Base-by-base conservation (phyloP, 2,113 vertebrate species). In the Dendropsophus ebraccatus region DNA sequence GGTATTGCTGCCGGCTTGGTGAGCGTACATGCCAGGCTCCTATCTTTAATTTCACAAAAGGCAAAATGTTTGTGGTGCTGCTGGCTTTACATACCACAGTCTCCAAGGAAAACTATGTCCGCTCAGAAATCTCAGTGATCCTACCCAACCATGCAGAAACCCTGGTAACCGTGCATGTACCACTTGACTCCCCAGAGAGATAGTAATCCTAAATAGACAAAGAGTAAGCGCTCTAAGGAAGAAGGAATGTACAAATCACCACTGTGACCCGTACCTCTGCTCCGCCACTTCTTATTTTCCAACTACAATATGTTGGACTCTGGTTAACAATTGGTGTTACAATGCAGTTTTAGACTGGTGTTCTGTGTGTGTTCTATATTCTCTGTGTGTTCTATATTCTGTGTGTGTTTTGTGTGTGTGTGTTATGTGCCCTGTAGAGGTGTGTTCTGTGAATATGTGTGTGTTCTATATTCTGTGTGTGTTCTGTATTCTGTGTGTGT, bases 201-300 rank as follows among this genome's bases (percentile, higher is more conserved):
- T n/a, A n/a, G 30, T 79, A 79, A 79, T 41, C 77, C 54, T n/a
- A 28, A 60, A 60, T 23, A 79, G 52, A 79, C 77, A 79, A 78
- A 79, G 32, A 37, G 21, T 9, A 13, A 50, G 21, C 11, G 41
- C 70, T 74, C 72, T 6, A 25, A 74, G 70, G 70, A 49, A 75
- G n/a, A 28, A 75, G 25, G 47, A 76, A 76, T 76, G 30, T 76
- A 76, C 74, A 52, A 74, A 76, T 32, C 41, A 8, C 47, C 70
- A 47, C 12, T 47, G 41, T 74, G 70, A 47, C 37, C 47, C 49
- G 21, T 32, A n/a, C 49, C 45, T 54, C 47, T 32, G 49, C 45
- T 23, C 41, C 12, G 0, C 16, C 23, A 1, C 13, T 49, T 30
- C n/a, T 17, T 49, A 16, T 17, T 28, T n/a, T 49, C 45, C 21